Evolutionary conservation across 2,113 vertebrate species (phyloP).

Genomic region (Chaetodon trifascialis): DNA sequence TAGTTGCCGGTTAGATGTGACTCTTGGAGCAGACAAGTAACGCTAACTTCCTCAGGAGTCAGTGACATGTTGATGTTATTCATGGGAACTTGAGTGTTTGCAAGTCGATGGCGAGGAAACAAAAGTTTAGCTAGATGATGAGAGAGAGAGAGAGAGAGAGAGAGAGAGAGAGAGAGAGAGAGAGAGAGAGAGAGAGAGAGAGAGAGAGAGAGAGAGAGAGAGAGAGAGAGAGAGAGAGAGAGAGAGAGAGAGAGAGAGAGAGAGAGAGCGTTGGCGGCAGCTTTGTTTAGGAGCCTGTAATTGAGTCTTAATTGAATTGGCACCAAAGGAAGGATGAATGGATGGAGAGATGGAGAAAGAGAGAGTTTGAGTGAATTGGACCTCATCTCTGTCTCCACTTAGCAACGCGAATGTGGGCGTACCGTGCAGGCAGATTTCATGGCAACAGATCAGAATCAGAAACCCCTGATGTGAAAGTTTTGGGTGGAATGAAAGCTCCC

Average conservation of each 20-base stretch:
- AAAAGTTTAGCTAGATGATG: conserved; percentile 63
- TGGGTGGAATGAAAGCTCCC: conserved; percentile 58
- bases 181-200: conserved; percentile 44
- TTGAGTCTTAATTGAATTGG: conserved; percentile 91
- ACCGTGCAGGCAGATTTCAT: conserved; percentile 58
- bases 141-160: conserved; percentile 6
- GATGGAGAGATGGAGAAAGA: conserved; percentile 70
- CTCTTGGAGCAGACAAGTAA: conserved; percentile 39
- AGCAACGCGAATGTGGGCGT: conserved; percentile 52
- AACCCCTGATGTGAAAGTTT: conserved; percentile 70
- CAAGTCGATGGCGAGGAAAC: conserved; percentile 55
- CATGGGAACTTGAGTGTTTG: conserved; percentile 50
- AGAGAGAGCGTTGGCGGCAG: conserved; percentile 58
- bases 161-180: neutral
- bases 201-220: conserved; percentile 2
- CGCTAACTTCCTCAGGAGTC: conserved; percentile 35
- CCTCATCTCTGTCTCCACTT: conserved; percentile 70
- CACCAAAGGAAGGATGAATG: conserved; percentile 79
- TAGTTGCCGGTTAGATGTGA: conserved; percentile 22
- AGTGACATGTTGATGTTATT: conserved; percentile 61
- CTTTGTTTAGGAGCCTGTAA: conserved; percentile 85
- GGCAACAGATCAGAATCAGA: conserved; percentile 63
- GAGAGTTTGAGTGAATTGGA: conserved; percentile 69
- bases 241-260: conserved; percentile 17
- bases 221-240: neutral